Base-by-base conservation (phyloP, 1,140 invertebrate genomes). In the Drosophila varians region DNA sequence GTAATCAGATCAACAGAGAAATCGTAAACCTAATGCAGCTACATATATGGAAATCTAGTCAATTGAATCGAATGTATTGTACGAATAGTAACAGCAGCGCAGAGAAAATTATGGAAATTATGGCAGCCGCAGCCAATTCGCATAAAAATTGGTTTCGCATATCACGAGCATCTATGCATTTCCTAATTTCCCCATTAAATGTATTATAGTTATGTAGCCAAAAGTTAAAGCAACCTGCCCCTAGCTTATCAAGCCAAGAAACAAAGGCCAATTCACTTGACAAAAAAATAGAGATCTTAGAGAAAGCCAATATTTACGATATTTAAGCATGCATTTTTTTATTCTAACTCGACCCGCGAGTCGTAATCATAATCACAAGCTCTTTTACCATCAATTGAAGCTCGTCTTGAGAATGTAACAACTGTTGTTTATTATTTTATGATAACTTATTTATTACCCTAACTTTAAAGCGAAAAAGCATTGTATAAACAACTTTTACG, bases 31-130 rank as follows among this genome's bases (percentile, higher is more conserved):
- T n/a, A 75, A 79, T 77, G 47, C 71, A 83, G 78, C 60, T 83
- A 84, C 64, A 78, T 68, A 78, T 86, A 79, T 84, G 73, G 80
- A 87, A 86, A 86, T 86, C 80, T 86, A 86, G 80, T 86, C 80
- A 86, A 86, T 86, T 86, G 80, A 86, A 86, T 86, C 80, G 73
- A 86, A 87, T 86, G 77, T 80, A 86, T 87, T 86, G 72, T 62
- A 86, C 82, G 77, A 86, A 84, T 73, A 65, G 48, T 86, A 76
- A 74, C 42, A 56, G 53, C 56, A 75, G 38, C 57, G 34, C 31
- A 46, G 38, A 49, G 25, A 47, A 82, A 61, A 49, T 56, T 47
- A 70, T 65, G 38, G 25, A 46, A 56, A 46, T 49, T 9, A 47
- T 49, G 3, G 28, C 28, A 31, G 28, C 28, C 43, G 34, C 49